phyloP scores from a whole-genome alignment of 92 coral and sea anemone genomes.

The Paramuricea clavata region DNA sequence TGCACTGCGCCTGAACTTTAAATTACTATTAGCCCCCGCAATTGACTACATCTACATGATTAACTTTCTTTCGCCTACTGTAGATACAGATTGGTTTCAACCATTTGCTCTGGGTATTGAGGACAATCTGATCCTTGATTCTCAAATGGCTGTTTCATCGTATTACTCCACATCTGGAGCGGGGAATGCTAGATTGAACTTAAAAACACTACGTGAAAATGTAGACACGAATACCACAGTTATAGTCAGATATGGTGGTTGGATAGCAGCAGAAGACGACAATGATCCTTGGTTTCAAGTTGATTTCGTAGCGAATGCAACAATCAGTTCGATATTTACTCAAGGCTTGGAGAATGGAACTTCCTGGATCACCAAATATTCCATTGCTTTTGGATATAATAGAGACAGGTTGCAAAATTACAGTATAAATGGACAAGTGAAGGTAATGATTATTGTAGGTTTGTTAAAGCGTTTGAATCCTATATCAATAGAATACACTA shows the following conservation, averaged over 20 bases:
- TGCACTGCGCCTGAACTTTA: too few relatives aligned
- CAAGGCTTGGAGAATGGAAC: not conserved
- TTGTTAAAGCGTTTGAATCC: too few relatives aligned
- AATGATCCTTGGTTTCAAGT: slow-evolving; percentile 1
- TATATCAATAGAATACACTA: too few relatives aligned
- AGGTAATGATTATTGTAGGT: too few relatives aligned
- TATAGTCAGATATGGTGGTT: not conserved
- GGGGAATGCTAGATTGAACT: not conserved
- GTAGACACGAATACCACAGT: not conserved
- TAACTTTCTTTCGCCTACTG: not conserved
- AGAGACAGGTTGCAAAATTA: not conserved
- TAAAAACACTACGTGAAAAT: not conserved
- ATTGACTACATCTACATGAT: not conserved
- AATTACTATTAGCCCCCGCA: too few relatives aligned
- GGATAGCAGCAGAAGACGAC: not conserved
- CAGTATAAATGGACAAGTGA: not conserved
- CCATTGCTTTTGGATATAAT: not conserved
- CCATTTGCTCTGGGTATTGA: not conserved
- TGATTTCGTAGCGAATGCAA: not conserved
- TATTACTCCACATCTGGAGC: not conserved
- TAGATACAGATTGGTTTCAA: not conserved
- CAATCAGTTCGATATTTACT: not conserved
- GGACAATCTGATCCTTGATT: not conserved
- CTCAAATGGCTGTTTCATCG: not conserved
- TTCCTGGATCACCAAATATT: not conserved